These are phyloP conservation scores for Solenopsis fugax DNA, from an alignment of 1,140 invertebrate genomes.

Conservation along the genomic window DNA sequence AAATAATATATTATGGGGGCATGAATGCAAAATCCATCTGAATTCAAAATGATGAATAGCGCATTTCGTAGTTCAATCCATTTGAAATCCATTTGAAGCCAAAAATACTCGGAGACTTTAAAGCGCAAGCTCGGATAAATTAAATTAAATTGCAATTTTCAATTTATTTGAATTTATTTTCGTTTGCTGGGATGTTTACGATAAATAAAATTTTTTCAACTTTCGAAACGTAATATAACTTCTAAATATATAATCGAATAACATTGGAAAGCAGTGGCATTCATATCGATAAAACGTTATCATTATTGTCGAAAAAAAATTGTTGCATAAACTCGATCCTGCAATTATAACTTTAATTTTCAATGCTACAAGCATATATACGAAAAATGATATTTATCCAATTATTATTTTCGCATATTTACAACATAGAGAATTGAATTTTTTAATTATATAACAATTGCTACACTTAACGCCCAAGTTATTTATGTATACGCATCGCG, in stretches of 20 bases:
- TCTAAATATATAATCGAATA: not conserved
- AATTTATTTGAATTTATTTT: too few relatives aligned
- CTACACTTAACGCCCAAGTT: not conserved
- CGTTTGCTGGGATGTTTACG: not conserved
- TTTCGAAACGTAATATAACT: not conserved
- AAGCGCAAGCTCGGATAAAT: too few relatives aligned
- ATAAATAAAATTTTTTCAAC: not conserved
- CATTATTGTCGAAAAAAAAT: not conserved
- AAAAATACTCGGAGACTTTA: too few relatives aligned
- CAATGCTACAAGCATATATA: too few relatives aligned
- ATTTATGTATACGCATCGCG: constrained; percentile 18
- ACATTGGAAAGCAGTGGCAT: not conserved
- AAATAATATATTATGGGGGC: too few relatives aligned
- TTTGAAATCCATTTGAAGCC: too few relatives aligned
- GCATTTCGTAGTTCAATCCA: too few relatives aligned
- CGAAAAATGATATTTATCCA: not conserved
- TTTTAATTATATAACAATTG: not conserved
- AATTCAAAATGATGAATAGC: too few relatives aligned
- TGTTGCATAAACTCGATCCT: not conserved
- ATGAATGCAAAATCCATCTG: too few relatives aligned
- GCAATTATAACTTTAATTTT: not conserved
- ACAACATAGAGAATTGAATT: constrained; percentile 5
- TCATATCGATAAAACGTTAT: not conserved
- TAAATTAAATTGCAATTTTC: too few relatives aligned
- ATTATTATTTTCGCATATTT: not conserved